A percentile compares a stretch with the other conserved stretches of the same genome.
Conservation (phyloP, 2,113 vertebrate genomes). For the Nestor notabilis region DNA sequence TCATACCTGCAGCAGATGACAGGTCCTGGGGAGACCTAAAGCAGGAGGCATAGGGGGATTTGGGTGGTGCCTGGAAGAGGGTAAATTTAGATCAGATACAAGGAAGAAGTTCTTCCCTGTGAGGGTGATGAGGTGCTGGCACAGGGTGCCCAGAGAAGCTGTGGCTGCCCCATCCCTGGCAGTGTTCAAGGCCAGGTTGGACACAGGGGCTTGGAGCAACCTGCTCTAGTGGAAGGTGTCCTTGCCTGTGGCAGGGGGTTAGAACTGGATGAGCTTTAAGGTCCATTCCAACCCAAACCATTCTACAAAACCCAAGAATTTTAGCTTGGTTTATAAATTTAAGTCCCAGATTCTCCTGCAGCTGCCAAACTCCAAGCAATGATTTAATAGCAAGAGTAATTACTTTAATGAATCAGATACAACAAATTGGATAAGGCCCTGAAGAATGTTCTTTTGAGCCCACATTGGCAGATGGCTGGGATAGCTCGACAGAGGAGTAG, state of each 20-base stretch:
- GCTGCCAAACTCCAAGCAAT: background rate
- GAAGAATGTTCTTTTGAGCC: slow-evolving; percentile 63
- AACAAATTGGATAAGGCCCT: slow-evolving; percentile 37
- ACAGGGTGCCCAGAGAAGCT: background rate
- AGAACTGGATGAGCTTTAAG: background rate
- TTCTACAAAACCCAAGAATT: background rate
- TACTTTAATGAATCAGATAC: slow-evolving; percentile 59
- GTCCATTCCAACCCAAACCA: background rate
- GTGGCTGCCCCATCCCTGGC: background rate
- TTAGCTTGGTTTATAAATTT: background rate
- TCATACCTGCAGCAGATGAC: accelerated
- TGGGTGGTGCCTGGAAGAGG: background rate
- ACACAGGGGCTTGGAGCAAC: background rate
- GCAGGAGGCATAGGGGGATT: accelerated
- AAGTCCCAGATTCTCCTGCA: background rate
- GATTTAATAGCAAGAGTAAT: slow-evolving; percentile 34
- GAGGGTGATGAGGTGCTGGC: background rate
- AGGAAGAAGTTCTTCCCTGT: background rate
- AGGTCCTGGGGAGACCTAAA: background rate
- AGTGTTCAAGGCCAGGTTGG: background rate
- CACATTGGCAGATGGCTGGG: slow-evolving; percentile 55
- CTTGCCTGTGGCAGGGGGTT: background rate
- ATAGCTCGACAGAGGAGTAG: slow-evolving; percentile 15
- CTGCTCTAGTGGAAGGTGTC: background rate
- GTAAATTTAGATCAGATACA: background rate